Percentiles rank a stretch among this genome's conserved stretches.
Conservation (phyloP, 2,113 vertebrate genomes). For the Equus przewalskii region DNA sequence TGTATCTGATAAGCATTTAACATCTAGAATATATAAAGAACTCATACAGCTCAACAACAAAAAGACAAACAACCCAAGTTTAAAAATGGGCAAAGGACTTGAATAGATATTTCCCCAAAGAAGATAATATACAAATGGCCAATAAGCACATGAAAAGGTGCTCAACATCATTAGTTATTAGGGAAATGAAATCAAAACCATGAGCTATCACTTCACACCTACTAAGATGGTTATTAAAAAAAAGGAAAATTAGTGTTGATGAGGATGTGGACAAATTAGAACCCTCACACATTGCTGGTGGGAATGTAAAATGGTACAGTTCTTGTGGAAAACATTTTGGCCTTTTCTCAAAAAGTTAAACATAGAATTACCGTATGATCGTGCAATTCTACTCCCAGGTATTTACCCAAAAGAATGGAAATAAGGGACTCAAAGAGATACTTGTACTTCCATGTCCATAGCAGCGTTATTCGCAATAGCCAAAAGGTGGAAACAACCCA, state of each 20-base stretch:
- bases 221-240: background rate
- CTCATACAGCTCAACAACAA: background rate
- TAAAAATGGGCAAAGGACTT: background rate
- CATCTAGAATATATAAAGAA: background rate
- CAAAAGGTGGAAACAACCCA: background rate
- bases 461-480: background rate
- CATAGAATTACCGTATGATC: background rate
- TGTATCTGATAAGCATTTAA: slow-evolving; percentile 8
- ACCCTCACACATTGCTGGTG: background rate
- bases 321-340: background rate
- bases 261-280: slow-evolving; percentile 1
- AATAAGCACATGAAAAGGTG: background rate
- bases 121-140: background rate
- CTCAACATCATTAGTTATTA: background rate
- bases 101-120: background rate
- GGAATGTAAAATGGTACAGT: background rate
- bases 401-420: slow-evolving; percentile 19
- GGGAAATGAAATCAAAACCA: background rate
- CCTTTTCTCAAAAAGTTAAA: slow-evolving; percentile 31
- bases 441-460: background rate
- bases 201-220: background rate
- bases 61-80: slow-evolving; percentile 1
- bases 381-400: background rate
- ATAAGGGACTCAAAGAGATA: background rate
- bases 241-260: background rate